Percentiles rank a stretch among this genome's conserved stretches.
Evolutionary conservation across 2,888 invertebrate species (phyloP).

Genomic region (Catocala nupta): DNA sequence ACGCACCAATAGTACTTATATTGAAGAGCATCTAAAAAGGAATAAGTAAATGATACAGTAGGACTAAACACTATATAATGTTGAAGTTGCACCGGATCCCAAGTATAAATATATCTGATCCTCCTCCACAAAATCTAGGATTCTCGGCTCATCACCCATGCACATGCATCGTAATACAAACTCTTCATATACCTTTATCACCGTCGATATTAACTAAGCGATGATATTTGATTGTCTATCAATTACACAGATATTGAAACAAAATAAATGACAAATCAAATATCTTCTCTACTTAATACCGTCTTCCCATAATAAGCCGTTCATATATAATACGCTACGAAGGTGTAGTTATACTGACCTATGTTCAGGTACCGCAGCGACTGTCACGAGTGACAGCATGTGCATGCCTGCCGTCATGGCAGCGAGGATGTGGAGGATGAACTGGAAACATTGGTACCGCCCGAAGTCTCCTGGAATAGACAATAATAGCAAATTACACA

Average conservation of each 20-base stretch:
- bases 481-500: background rate
- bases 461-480: constrained; percentile 92
- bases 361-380: constrained; percentile 93
- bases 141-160: constrained; percentile 35
- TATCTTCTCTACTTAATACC: constrained; percentile 24
- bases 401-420: constrained; percentile 94
- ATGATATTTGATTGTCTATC: constrained; percentile 1
- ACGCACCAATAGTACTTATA: constrained; percentile 29
- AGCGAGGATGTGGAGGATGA: constrained; percentile 91
- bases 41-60: constrained; percentile 19
- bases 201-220: constrained; percentile 9
- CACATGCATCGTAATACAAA: constrained; percentile 45
- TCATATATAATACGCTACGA: constrained; percentile 21
- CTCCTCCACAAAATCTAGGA: background rate
- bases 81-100: constrained; percentile 24
- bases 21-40: constrained; percentile 25
- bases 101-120: constrained; percentile 14
- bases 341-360: constrained; percentile 67
- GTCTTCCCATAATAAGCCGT: constrained; percentile 14
- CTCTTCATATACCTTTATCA: background rate
- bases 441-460: constrained; percentile 93
- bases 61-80: constrained; percentile 17
- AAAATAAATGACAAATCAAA: constrained; percentile 21
- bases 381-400: constrained; percentile 93
- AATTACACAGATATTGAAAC: background rate